Conservation (phyloP, 2,888 invertebrate genomes). For the Eristalis intricaria region DNA sequence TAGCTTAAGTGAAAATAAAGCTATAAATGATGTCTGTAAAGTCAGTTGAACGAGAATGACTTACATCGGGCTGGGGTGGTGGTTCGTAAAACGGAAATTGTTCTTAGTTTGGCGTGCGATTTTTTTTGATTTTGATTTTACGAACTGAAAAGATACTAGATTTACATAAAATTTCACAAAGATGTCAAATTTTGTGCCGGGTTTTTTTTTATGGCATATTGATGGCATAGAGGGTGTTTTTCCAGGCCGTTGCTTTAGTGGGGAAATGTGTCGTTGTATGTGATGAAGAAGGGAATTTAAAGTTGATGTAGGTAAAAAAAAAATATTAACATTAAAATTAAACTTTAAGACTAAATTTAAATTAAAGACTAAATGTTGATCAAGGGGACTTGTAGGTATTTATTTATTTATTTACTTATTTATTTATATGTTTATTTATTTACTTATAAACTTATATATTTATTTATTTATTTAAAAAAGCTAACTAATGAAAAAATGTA, state of each 20-base stretch:
- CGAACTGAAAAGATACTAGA: background rate
- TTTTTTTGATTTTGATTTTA: background rate
- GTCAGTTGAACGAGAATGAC: background rate
- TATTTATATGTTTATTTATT: too few species aligned
- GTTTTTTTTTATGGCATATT: background rate
- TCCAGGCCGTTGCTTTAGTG: background rate
- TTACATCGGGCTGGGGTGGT: background rate
- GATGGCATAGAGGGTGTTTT: background rate
- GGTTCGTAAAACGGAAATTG: background rate
- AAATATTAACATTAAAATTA: too few species aligned
- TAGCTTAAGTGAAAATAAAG: slow-evolving; percentile 26
- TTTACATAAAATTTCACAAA: background rate
- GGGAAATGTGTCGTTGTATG: too few species aligned
- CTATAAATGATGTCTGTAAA: slow-evolving; percentile 1
- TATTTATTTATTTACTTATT: too few species aligned
- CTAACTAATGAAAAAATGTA: too few species aligned
- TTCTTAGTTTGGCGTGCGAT: background rate
- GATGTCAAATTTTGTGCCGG: background rate
- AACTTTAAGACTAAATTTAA: too few species aligned
- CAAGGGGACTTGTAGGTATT: too few species aligned
- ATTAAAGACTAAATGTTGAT: too few species aligned
- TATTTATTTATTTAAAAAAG: too few species aligned
- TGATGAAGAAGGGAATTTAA: too few species aligned
- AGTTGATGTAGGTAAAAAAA: too few species aligned
- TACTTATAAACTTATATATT: too few species aligned